A percentile compares a stretch with the other conserved stretches of the same genome.
Conservation (phyloP, 2,888 invertebrate species). For the Amphipyra tragopoginis region DNA sequence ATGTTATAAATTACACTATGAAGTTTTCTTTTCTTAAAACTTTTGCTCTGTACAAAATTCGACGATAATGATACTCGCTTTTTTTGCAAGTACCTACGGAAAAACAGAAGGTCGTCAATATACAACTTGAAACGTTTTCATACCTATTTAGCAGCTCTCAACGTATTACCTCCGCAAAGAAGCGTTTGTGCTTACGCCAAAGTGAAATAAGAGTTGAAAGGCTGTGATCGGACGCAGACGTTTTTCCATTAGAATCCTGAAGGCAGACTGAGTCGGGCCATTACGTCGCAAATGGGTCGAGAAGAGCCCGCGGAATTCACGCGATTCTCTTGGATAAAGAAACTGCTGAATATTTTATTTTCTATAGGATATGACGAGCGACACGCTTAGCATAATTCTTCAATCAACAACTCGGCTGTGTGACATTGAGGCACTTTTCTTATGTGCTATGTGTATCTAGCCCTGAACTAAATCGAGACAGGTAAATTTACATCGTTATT, state of each 20-base stretch:
- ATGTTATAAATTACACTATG: slow-evolving; percentile 17
- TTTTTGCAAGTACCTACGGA: background rate
- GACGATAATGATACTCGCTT: background rate
- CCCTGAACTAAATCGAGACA: slow-evolving; percentile 73
- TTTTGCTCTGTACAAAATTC: background rate
- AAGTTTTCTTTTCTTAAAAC: slow-evolving; percentile 7
- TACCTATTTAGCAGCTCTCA: slow-evolving; percentile 26
- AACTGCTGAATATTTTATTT: slow-evolving; percentile 55
- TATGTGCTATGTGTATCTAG: slow-evolving; percentile 59
- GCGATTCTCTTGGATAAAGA: slow-evolving; percentile 68
- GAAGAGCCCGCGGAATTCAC: slow-evolving; percentile 68
- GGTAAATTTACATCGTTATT: slow-evolving; percentile 57
- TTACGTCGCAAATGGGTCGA: slow-evolving; percentile 78
- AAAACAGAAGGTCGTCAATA: slow-evolving; percentile 1
- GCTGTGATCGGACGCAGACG: slow-evolving; percentile 70
- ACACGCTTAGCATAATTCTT: slow-evolving; percentile 72
- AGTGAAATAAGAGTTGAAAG: slow-evolving; percentile 66
- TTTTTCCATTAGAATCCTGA: slow-evolving; percentile 77
- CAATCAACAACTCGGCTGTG: slow-evolving; percentile 68
- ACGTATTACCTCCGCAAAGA: slow-evolving; percentile 43
- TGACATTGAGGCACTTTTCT: slow-evolving; percentile 72
- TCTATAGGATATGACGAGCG: slow-evolving; percentile 64
- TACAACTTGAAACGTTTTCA: slow-evolving; percentile 27
- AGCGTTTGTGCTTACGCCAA: slow-evolving; percentile 47
- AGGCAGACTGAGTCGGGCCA: slow-evolving; percentile 72